phyloP scores from a whole-genome alignment of 2,888 invertebrate species.

The Anarsia innoxiella region DNA sequence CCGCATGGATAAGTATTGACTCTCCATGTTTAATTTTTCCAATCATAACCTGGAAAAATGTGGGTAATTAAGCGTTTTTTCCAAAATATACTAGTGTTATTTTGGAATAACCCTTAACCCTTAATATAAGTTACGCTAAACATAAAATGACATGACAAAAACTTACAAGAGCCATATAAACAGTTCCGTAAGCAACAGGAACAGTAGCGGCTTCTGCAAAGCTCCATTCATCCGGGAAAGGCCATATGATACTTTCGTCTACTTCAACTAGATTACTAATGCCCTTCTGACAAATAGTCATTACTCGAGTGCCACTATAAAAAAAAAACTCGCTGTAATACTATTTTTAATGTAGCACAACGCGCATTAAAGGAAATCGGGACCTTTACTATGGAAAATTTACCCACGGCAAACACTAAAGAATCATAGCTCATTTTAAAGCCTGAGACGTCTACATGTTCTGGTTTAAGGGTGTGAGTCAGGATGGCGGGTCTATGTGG shows the following conservation, averaged over 20 bases:
- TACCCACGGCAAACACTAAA: too few species aligned
- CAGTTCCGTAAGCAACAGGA: constrained; percentile 85
- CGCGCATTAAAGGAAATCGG: too few species aligned
- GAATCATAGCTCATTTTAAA: too few species aligned
- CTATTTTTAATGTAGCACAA: too few species aligned
- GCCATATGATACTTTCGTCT: constrained; percentile 76
- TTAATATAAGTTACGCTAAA: neutral
- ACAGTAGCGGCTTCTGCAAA: constrained; percentile 85
- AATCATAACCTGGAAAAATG: constrained; percentile 1
- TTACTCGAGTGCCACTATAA: constrained; percentile 75
- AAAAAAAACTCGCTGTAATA: too few species aligned
- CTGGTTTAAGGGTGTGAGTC: too few species aligned
- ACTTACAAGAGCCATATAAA: constrained; percentile 81
- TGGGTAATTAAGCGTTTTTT: neutral
- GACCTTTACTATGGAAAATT: too few species aligned
- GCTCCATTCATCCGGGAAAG: constrained; percentile 82
- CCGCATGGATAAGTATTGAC: constrained; percentile 88
- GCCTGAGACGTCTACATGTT: too few species aligned
- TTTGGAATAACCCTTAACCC: neutral
- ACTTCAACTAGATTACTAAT: constrained; percentile 76
- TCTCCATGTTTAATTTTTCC: constrained; percentile 45
- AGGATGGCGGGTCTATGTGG: too few species aligned
- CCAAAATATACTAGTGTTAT: neutral
- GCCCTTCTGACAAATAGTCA: constrained; percentile 79
- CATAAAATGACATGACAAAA: neutral